Evolutionary conservation across 2,113 vertebrate genomes (phyloP).

Genomic region (Picathartes gymnocephalus): DNA sequence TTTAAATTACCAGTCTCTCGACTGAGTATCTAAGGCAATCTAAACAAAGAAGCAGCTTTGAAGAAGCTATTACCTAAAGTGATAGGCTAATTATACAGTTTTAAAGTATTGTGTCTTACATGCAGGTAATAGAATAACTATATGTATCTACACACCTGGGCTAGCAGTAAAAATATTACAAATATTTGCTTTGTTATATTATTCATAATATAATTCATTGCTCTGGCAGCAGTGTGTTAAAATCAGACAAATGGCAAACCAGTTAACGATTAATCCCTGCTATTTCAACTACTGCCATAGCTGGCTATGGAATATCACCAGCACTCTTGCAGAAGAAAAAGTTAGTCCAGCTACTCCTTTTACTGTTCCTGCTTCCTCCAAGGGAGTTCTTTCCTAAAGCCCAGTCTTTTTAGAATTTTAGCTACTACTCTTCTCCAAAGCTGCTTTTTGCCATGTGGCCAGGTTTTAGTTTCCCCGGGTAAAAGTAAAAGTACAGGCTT

Average conservation of each 20-base stretch:
- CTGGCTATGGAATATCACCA: background rate
- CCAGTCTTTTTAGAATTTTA: background rate
- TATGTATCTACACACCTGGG: background rate
- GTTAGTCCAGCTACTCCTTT: background rate
- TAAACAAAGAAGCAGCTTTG: background rate
- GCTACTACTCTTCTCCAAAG: background rate
- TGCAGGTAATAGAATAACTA: background rate
- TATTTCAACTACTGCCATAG: background rate
- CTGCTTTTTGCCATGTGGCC: background rate
- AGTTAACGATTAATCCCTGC: conserved; percentile 19
- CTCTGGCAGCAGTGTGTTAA: conserved; percentile 8
- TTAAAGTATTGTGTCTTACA: background rate
- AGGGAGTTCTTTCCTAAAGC: background rate
- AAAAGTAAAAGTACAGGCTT: background rate
- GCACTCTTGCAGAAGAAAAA: background rate
- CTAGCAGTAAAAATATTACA: background rate
- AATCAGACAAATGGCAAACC: conserved; percentile 9
- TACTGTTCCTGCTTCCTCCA: background rate
- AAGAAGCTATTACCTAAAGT: background rate
- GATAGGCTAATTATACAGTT: background rate
- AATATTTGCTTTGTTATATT: background rate
- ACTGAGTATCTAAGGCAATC: background rate
- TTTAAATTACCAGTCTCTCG: background rate
- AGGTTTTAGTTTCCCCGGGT: background rate
- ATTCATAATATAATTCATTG: background rate